These are phyloP conservation scores for Gyps fulvus DNA, from an alignment of 2,113 vertebrate genomes.

Conservation along the genomic window DNA sequence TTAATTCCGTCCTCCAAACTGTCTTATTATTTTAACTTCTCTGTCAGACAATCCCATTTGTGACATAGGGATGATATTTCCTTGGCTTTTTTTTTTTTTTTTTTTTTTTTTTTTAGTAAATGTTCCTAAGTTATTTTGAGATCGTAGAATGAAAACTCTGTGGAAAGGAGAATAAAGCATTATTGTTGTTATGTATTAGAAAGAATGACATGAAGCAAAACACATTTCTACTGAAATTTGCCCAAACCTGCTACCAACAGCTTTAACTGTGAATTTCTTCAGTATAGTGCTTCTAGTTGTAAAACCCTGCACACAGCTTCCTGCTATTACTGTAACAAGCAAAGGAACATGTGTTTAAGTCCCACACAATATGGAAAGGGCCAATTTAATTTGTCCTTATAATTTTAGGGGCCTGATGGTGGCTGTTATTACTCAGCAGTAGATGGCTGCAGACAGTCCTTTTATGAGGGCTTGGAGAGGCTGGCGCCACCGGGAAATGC, in stretches of 20 bases:
- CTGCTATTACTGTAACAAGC: conserved; percentile 20
- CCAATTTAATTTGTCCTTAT: conserved; percentile 56
- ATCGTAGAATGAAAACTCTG: not conserved
- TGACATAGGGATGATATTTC: not conserved
- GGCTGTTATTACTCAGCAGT: conserved; percentile 33
- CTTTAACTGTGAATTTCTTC: not conserved
- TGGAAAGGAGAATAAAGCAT: not conserved
- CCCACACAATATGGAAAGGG: conserved; percentile 11
- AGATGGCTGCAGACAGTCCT: conserved; percentile 67
- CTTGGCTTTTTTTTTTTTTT: not conserved
- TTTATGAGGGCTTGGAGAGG: conserved; percentile 77
- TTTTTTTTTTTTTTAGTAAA: not conserved
- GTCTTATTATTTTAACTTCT: not conserved
- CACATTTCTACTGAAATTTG: not conserved
- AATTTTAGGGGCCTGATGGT: conserved; percentile 55
- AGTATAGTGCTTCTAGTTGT: not conserved
- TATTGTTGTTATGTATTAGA: not conserved
- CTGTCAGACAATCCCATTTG: not conserved
- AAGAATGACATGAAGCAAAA: not conserved
- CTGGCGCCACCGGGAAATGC: conserved; percentile 75
- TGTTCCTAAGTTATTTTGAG: not conserved
- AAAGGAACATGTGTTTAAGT: not conserved
- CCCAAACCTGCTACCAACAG: not conserved
- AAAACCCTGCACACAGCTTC: not conserved
- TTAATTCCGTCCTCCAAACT: not conserved